Conservation (phyloP, 2,113 vertebrate genomes). For the Microcebus murinus region DNA sequence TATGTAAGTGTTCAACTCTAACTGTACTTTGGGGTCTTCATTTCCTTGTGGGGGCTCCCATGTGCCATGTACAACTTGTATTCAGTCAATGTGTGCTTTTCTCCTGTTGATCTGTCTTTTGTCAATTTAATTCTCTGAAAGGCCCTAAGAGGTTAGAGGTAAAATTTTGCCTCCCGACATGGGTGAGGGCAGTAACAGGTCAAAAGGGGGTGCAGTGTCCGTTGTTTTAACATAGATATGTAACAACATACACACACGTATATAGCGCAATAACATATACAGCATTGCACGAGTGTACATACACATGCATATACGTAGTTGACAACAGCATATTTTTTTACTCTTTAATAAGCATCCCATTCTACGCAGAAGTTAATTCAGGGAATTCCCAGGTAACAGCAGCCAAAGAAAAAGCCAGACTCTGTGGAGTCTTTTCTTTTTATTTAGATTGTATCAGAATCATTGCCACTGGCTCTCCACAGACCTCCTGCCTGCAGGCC, state of each 20-base stretch:
- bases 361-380: neutral
- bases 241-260: neutral
- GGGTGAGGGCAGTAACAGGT: neutral
- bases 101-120: neutral
- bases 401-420: no score
- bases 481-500: neutral
- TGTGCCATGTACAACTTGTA: neutral
- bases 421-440: neutral
- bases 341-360: neutral
- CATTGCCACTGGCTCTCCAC: neutral
- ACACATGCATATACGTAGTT: neutral
- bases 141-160: neutral
- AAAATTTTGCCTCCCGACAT: neutral
- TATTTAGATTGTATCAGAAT: neutral
- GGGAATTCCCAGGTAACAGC: neutral
- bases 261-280: neutral
- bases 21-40: neutral
- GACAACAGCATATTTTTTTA: neutral
- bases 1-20: neutral
- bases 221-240: neutral
- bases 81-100: neutral
- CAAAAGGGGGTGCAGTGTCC: neutral
- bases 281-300: neutral
- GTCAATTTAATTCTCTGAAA: neutral
- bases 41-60: neutral